phyloP scores from a whole-genome alignment of 2,888 invertebrate species.

The Sipha maydis region DNA sequence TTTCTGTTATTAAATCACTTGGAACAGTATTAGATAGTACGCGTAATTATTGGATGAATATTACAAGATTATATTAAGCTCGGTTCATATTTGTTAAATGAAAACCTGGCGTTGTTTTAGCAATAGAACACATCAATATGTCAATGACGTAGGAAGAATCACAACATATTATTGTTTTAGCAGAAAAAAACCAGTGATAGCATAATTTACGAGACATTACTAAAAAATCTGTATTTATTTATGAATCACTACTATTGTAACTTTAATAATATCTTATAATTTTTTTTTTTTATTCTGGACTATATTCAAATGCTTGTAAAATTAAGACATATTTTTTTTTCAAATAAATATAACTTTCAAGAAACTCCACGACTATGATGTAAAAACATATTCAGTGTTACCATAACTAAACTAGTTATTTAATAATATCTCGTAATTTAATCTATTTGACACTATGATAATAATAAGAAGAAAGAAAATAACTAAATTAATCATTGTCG shows the following conservation, averaged over 20 bases:
- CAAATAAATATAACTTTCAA: background rate
- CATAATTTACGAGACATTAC: background rate
- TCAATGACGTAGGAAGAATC: background rate
- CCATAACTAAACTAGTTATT: background rate
- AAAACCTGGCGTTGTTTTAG: background rate
- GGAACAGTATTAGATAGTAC: too few relatives aligned
- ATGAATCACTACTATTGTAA: background rate
- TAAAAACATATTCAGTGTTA: background rate
- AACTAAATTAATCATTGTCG: background rate
- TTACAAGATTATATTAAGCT: too few relatives aligned
- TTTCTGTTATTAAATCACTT: too few relatives aligned
- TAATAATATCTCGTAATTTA: too few relatives aligned
- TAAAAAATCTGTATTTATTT: background rate
- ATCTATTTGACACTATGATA: too few relatives aligned
- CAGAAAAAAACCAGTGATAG: background rate
- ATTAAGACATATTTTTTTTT: background rate
- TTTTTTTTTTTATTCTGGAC: background rate
- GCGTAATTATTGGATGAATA: too few relatives aligned
- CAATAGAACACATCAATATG: background rate
- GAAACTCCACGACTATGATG: background rate
- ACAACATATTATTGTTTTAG: background rate
- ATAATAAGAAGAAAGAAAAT: too few relatives aligned
- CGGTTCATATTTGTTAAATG: background rate
- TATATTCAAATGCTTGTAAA: background rate
- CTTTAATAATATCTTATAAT: too few relatives aligned